A percentile compares a stretch with the other conserved stretches of the same genome.
phyloP scores from a whole-genome alignment of 2,888 invertebrate species.

The Clepsis dumicolana region DNA sequence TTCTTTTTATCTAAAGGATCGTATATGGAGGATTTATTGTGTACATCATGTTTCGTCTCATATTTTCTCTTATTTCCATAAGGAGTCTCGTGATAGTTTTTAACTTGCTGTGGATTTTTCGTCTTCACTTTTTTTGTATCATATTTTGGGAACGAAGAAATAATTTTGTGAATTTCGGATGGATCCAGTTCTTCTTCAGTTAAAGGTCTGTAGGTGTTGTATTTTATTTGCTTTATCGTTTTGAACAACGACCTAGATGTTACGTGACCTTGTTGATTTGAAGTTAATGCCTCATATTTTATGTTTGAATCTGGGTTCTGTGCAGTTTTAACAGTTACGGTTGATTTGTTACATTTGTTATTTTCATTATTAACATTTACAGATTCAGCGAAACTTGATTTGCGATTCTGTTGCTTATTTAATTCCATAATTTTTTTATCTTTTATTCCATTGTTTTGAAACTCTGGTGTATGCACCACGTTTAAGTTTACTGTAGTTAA shows the following conservation, averaged over 20 bases:
- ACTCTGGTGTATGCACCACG: not conserved
- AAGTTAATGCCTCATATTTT: not conserved
- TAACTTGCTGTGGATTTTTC: conserved; percentile 4
- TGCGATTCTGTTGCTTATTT: not conserved
- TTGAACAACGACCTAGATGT: not conserved
- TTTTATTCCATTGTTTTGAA: not conserved
- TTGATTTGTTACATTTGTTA: not conserved
- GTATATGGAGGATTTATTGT: conserved; percentile 47
- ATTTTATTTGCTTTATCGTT: conserved; percentile 47
- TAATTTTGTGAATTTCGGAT: conserved; percentile 21
- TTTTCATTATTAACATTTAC: not conserved
- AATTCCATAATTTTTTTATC: not conserved
- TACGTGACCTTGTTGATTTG: not conserved
- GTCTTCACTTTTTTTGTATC: conserved; percentile 15
- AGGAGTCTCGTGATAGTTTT: not conserved
- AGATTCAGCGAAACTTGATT: not conserved
- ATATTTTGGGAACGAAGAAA: conserved; percentile 16
- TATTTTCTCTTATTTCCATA: not conserved
- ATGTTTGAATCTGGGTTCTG: not conserved
- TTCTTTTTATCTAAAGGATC: conserved; percentile 52
- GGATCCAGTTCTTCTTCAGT: conserved; percentile 56
- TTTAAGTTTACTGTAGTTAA: not conserved
- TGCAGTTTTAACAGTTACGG: not conserved
- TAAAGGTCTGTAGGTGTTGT: conserved; percentile 66
- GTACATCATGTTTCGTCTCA: not conserved